A percentile compares a stretch with the other conserved stretches of the same genome.
Evolutionary conservation across 53 echinoderm and acorn worm genomes (phyloP).

Genomic region (Luidia sarsii): DNA sequence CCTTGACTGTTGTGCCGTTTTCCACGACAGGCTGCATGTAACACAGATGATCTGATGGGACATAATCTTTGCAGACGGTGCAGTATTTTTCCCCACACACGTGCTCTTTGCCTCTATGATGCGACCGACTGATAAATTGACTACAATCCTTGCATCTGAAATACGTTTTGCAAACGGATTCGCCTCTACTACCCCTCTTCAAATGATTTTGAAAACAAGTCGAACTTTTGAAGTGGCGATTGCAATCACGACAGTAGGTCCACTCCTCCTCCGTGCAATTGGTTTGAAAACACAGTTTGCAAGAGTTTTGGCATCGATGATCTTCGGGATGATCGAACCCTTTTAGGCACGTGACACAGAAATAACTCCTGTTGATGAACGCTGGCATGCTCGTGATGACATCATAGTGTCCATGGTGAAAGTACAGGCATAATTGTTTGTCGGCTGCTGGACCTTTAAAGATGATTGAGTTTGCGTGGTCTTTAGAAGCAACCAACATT

Average conservation of each 20-base stretch:
- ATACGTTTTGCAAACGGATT: not conserved
- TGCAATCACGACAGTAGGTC: conserved; percentile 25
- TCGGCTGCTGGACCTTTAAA: not conserved
- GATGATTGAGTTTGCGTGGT: conserved; percentile 10
- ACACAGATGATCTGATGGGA: conserved; percentile 33
- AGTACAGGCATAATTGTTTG: conserved; percentile 1
- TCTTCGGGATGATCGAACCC: conserved; percentile 4
- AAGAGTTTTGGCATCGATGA: conserved; percentile 35
- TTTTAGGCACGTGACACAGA: conserved; percentile 40
- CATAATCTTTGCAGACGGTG: conserved; percentile 33
- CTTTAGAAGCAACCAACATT: conserved; percentile 11
- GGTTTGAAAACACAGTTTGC: conserved; percentile 22
- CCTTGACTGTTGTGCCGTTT: not conserved
- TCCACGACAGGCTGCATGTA: conserved; percentile 15
- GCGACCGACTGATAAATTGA: not conserved
- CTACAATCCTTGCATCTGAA: not conserved
- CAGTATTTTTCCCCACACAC: conserved; percentile 43
- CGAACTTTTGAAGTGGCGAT: conserved; percentile 44
- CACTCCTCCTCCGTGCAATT: conserved; percentile 4
- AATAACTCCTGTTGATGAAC: conserved; percentile 25
- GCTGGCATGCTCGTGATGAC: conserved; percentile 38
- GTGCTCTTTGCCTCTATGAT: conserved; percentile 6
- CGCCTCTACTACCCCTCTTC: not conserved
- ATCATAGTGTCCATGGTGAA: conserved; percentile 32
- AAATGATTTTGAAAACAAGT: conserved; percentile 49